These are phyloP conservation scores for Tiaroga cobitis DNA, from an alignment of 2,797 vertebrate genomes.

Conservation along the genomic window DNA sequence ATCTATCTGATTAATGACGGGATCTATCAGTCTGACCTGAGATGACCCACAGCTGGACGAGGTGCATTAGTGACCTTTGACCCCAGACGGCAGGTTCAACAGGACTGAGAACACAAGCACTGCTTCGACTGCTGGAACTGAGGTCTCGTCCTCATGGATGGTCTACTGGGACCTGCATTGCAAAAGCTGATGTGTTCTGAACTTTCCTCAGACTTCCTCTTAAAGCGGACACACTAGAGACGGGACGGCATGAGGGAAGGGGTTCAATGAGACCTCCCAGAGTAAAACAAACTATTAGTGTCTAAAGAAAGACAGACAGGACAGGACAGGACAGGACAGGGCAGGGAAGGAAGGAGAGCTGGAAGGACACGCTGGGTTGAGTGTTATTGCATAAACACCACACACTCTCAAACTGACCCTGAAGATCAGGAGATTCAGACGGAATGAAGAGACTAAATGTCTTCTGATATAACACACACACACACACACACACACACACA, in stretches of 20 bases:
- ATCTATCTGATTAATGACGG: neutral
- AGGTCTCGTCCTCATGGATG: neutral
- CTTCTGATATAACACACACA: neutral
- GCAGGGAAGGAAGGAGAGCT: constrained; percentile 58
- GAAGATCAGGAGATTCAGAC: constrained; percentile 9
- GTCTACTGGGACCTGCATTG: neutral
- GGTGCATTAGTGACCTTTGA: constrained; percentile 29
- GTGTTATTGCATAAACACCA: constrained; percentile 61
- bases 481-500: too few species aligned
- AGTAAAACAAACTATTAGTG: constrained; percentile 55
- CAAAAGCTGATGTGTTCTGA: neutral
- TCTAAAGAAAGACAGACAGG: constrained; percentile 29
- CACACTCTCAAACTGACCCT: constrained; percentile 57
- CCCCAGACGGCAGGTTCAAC: constrained; percentile 14
- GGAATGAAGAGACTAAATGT: neutral
- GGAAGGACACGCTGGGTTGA: constrained; percentile 50
- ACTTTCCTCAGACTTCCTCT: neutral
- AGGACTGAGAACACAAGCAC: neutral
- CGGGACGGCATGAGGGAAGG: neutral
- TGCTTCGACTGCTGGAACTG: neutral
- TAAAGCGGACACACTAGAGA: neutral
- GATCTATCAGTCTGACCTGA: neutral
- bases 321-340: neutral
- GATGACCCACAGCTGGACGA: constrained; percentile 5
- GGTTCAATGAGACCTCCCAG: constrained; percentile 55